Conservation (phyloP, 2,797 vertebrate species). For the Toxotes lorentzi region DNA sequence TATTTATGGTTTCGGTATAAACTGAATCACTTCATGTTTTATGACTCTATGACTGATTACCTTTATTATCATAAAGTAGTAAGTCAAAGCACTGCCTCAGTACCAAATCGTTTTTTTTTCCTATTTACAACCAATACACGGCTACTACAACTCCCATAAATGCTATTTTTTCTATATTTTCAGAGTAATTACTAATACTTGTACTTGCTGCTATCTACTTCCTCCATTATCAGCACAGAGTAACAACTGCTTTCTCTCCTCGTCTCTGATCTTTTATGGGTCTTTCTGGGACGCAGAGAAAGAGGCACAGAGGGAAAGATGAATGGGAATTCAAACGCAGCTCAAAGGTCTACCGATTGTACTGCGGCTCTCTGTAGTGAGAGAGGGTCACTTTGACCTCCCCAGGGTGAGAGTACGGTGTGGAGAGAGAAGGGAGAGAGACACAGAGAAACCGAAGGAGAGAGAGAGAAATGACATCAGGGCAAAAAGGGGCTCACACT, state of each 20-base stretch:
- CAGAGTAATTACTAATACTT: slow-evolving; percentile 7
- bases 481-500: slow-evolving; percentile 66
- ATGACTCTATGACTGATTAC: too few relatives aligned
- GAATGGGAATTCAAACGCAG: slow-evolving; percentile 80
- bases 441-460: slow-evolving; percentile 10
- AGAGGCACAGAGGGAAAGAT: slow-evolving; percentile 66
- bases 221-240: slow-evolving; percentile 44
- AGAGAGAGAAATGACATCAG: slow-evolving; percentile 63
- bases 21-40: too few relatives aligned
- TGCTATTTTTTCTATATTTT: background rate
- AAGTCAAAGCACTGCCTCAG: background rate
- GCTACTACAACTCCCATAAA: background rate
- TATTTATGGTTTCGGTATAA: too few relatives aligned
- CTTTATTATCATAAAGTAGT: background rate
- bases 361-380: slow-evolving; percentile 73
- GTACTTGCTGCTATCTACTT: slow-evolving; percentile 25
- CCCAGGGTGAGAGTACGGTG: slow-evolving; percentile 28
- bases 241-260: slow-evolving; percentile 57
- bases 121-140: background rate
- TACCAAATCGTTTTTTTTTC: background rate
- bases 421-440: slow-evolving; percentile 18
- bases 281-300: slow-evolving; percentile 65
- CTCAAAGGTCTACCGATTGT: slow-evolving; percentile 82
- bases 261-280: slow-evolving; percentile 78
- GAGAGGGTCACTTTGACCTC: slow-evolving; percentile 77